phyloP scores from a whole-genome alignment of 2,113 vertebrate species.

The Takifugu bimaculatus region DNA sequence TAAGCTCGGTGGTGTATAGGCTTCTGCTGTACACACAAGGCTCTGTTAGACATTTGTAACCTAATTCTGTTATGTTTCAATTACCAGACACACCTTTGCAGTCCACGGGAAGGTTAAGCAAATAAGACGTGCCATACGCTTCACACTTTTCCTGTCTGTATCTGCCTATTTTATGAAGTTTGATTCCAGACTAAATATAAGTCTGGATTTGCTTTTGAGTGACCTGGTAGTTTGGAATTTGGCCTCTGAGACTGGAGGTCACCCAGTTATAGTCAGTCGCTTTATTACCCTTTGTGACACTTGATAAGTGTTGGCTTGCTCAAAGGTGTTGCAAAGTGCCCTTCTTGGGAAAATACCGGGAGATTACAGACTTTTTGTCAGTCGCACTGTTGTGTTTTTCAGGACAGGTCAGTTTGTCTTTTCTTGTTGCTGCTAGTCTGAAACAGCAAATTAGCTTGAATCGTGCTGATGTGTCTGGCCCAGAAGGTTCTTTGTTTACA shows the following conservation, averaged over 20 bases:
- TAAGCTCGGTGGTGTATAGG: slow-evolving; percentile 64
- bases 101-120: slow-evolving; percentile 78
- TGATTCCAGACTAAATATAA: slow-evolving; percentile 55
- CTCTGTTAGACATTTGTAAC: slow-evolving; percentile 74
- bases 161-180: slow-evolving; percentile 68
- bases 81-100: slow-evolving; percentile 74
- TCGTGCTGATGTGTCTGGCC: slow-evolving; percentile 43
- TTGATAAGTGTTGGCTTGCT: slow-evolving; percentile 29
- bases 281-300: slow-evolving; percentile 26
- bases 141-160: slow-evolving; percentile 53
- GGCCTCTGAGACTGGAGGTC: slow-evolving; percentile 35
- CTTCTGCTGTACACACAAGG: slow-evolving; percentile 70
- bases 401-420: not conserved
- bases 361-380: too few species aligned
- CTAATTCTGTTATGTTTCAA: slow-evolving; percentile 77
- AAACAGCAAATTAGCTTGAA: slow-evolving; percentile 23
- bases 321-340: not conserved
- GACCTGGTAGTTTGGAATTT: slow-evolving; percentile 44
- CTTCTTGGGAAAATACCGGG: too few species aligned
- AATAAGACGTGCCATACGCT: slow-evolving; percentile 65
- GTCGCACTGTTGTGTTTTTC: not conserved
- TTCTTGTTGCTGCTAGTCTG: not conserved
- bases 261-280: slow-evolving; percentile 13
- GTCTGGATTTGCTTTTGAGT: slow-evolving; percentile 44
- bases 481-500: slow-evolving; percentile 74